Evolutionary conservation across 2,888 invertebrate genomes (phyloP), one percentile per base, ranked within the genome.

Genomic region (Incurvaria masculella): DNA sequence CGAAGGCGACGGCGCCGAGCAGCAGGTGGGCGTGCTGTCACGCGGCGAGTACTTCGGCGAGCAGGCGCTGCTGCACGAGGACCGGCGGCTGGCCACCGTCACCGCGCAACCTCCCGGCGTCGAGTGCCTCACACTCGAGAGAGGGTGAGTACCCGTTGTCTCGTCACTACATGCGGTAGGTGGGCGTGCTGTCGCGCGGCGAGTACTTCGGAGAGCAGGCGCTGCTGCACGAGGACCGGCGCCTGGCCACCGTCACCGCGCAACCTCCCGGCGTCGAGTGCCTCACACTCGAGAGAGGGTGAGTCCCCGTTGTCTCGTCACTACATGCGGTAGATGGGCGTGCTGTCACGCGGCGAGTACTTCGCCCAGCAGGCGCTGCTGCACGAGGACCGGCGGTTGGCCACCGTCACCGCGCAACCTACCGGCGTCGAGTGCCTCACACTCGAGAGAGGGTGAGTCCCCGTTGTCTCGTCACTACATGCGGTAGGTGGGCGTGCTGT

Each of bases 181-280:
- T 97, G 57, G 96, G 96, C 4, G 87, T 88, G 56, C 71, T 93
- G 50, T 81, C 81, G 21, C 83, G 87, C 39, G 94, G 94, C 0
- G 86, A 92, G 52, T 95, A 89, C 66, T 95, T 95, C 65, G 95
- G 95, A 0, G 94, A 95, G 62, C 87, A 91, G 61, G 95, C 95
- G 0, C 74, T 95, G 23, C 71, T 92, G 45, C 87, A 89, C 63
- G 91, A 94, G 56, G 94, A 94, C 62, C 85, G 87, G 33, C 79
- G 97, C 26, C 89, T 95, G 45, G 97, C 97, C 6, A 94, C 92
- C 53, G 92, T 95, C 18, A 91, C 91, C 42, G 96, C 96, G 0
- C 82, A 91, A 61, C 83, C 87, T 46, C 84, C 94, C 19, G 85
- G 94, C 51, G 85, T 94, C 46, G 85, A 96, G 73, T 96, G 96